Evolutionary conservation across 2,888 invertebrate genomes (phyloP).

Genomic region (Conops quadrifasciatus): DNA sequence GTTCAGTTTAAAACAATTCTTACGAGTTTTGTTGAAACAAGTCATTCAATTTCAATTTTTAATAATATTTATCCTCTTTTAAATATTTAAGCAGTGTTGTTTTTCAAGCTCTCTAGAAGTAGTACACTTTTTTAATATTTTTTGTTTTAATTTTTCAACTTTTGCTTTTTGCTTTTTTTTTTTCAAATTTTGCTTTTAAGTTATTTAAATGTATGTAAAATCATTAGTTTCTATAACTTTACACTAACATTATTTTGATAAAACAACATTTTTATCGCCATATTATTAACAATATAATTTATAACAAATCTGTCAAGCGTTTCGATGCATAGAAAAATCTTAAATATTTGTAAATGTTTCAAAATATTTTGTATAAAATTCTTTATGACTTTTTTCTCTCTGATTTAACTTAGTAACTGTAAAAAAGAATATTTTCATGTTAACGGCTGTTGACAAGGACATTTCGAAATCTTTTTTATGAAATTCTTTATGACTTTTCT

Average conservation of each 20-base stretch:
- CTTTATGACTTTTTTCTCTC: not conserved
- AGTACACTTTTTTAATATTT: too few relatives aligned
- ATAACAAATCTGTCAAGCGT: constrained; percentile 15
- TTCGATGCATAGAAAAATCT: constrained; percentile 24
- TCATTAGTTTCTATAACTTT: not conserved
- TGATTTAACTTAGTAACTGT: constrained; percentile 6
- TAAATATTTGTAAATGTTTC: constrained; percentile 10
- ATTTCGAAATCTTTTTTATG: not conserved
- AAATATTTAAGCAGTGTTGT: too few relatives aligned
- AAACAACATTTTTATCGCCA: constrained; percentile 8
- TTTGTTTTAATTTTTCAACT: too few relatives aligned
- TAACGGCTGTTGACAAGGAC: not conserved
- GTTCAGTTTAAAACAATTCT: too few relatives aligned
- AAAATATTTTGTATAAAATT: constrained; percentile 6
- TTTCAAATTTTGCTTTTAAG: not conserved
- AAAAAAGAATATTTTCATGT: not conserved
- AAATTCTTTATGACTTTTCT: too few relatives aligned
- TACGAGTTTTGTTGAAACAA: too few relatives aligned
- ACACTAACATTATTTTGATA: not conserved
- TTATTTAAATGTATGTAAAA: not conserved
- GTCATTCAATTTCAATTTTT: too few relatives aligned
- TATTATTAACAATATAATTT: not conserved
- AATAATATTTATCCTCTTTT: too few relatives aligned
- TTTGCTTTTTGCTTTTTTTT: too few relatives aligned
- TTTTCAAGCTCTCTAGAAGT: too few relatives aligned